Percentiles rank a stretch among this genome's conserved stretches.
These are phyloP conservation scores for Polyommatus iphigenia DNA, from an alignment of 2,888 invertebrate genomes.

Conservation along the genomic window DNA sequence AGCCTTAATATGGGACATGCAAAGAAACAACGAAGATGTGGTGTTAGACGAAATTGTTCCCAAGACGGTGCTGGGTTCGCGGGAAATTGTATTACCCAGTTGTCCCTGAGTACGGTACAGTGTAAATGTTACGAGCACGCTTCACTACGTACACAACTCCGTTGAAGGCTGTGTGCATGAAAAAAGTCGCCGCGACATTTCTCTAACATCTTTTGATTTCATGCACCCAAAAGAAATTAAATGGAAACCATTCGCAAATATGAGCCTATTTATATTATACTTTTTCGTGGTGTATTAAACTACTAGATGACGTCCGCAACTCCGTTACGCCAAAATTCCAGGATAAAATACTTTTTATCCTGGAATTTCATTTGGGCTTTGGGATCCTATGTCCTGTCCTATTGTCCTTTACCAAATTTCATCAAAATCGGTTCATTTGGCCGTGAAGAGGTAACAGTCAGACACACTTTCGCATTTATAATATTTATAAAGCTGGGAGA, in stretches of 20 bases:
- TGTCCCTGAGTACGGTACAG: constrained; percentile 44
- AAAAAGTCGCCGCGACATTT: neutral
- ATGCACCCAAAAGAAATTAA: neutral
- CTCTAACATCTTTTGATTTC: neutral
- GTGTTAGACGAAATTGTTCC: constrained; percentile 68
- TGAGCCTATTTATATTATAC: neutral
- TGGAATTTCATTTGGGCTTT: too few species aligned
- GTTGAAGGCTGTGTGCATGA: neutral
- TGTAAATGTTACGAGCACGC: constrained; percentile 4
- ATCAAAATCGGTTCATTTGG: too few species aligned
- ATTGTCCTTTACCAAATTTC: too few species aligned
- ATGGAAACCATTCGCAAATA: neutral
- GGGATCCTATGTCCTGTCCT: too few species aligned
- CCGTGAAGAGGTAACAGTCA: too few species aligned
- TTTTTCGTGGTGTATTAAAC: too few species aligned
- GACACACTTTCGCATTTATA: neutral
- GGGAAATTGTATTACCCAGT: constrained; percentile 73
- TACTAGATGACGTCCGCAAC: too few species aligned
- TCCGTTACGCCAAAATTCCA: too few species aligned
- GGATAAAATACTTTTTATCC: too few species aligned
- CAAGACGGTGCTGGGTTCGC: constrained; percentile 70
- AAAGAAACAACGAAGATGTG: constrained; percentile 1
- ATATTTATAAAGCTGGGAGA: neutral
- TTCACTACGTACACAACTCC: neutral
- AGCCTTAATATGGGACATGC: neutral